Conservation (phyloP, 2,888 invertebrate species). For the Sicus ferrugineus region DNA sequence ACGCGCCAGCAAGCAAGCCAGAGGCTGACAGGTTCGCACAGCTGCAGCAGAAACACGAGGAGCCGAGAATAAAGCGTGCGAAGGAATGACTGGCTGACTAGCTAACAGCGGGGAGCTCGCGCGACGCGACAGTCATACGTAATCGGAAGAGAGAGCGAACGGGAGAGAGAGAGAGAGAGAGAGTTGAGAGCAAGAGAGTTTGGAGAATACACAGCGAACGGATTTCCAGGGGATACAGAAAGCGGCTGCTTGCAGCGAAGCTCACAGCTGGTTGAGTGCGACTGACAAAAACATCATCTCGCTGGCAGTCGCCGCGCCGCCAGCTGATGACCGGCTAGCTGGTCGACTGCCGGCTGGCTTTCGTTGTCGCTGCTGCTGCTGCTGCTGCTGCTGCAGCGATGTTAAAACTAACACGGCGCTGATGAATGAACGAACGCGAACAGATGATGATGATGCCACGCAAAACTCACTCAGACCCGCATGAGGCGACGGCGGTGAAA, state of each 20-base stretch:
- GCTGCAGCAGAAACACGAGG: neutral
- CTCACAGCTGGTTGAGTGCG: slow-evolving; percentile 16
- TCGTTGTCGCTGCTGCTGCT: neutral
- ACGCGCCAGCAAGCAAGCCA: neutral
- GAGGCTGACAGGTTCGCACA: neutral
- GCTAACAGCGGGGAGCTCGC: no score
- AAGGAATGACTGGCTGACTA: neutral
- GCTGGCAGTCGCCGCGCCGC: neutral
- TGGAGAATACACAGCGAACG: no score
- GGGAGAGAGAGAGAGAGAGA: slow-evolving; percentile 21
- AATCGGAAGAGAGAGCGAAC: neutral
- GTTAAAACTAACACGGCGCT: slow-evolving; percentile 22
- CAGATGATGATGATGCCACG: neutral
- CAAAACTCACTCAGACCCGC: no score
- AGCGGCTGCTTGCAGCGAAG: neutral
- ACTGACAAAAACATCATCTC: neutral
- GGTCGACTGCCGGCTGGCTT: neutral
- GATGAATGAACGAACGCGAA: slow-evolving; percentile 9
- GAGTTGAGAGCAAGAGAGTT: slow-evolving; percentile 33
- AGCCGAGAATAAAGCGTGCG: slow-evolving; percentile 8
- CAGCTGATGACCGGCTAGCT: no score
- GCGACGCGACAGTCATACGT: neutral
- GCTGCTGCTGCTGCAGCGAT: neutral
- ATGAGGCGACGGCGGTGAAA: neutral
- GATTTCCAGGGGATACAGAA: neutral